These are phyloP conservation scores for Brachionus paranguensis DNA, from an alignment of 1,140 invertebrate genomes.

Conservation along the genomic window DNA sequence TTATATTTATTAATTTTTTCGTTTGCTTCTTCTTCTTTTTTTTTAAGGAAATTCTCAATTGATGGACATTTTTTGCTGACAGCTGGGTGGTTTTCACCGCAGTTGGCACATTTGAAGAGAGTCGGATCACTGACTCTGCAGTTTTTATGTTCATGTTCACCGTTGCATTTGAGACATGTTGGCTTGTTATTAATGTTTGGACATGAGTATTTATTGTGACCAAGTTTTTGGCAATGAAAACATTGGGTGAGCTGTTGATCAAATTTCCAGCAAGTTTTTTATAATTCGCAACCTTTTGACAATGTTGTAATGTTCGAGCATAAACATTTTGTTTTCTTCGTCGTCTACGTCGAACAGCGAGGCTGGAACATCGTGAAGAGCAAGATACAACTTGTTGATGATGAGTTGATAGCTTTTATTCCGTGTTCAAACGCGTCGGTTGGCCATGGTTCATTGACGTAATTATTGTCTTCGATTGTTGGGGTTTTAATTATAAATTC, in stretches of 20 bases:
- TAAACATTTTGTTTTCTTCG: not conserved
- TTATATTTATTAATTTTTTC: not conserved
- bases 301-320: conserved; percentile 1
- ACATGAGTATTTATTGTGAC: too few species aligned
- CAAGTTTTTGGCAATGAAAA: too few species aligned
- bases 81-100: not conserved
- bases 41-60: conserved; percentile 5
- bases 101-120: not conserved
- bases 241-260: too few species aligned
- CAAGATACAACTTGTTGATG: not conserved
- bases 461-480: not conserved
- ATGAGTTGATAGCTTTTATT: not conserved
- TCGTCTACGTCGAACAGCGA: not conserved
- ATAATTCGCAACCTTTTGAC: not conserved
- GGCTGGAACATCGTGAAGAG: not conserved
- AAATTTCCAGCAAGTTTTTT: not conserved
- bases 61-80: conserved; percentile 7
- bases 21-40: not conserved
- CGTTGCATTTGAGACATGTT: too few species aligned
- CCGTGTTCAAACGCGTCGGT: not conserved
- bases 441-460: not conserved
- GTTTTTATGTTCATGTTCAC: too few species aligned
- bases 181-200: too few species aligned
- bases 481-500: not conserved
- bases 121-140: not conserved